Base-by-base conservation (phyloP, 64 coral and sea anemone genomes). In the Acropora tenuis region DNA sequence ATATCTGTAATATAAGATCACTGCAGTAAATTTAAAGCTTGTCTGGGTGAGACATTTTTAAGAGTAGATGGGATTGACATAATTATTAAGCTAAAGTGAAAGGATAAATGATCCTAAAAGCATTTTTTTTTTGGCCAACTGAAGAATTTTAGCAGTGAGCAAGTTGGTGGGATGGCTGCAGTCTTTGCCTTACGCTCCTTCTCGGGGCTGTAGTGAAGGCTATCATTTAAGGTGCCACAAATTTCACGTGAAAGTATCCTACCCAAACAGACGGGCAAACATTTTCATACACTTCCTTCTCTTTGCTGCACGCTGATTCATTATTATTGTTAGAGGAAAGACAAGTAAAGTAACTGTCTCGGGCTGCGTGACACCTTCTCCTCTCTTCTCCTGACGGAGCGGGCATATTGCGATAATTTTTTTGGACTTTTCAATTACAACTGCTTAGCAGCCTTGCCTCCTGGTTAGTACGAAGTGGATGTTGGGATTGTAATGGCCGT, bases 401-500 rank as follows among this genome's bases (percentile, higher is more conserved):
- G 48, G 91, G 91, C 97, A 99, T 99, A 8, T 90, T 71, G 41
- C 19, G 50, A 13, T 46, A 30, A 30, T 30, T 30, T 30, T 30
- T 30, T 30, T 30, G 30, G 30, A 30, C 30, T 30, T 30, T 30
- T 30, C 30, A 30, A 30, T 30, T 30, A 12, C 50, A 65, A 15
- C 59, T 79, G 43, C 77, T 74, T 73, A 18, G 69, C 41, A 79
- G 73, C 41, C 52, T 44, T 48, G 5, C 66, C 78, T 94, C 77
- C 11, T 84, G 41, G 52, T 9, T 10, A 69, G 75, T 50, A 2
- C 7, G 91, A 65, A 90, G 57, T 78, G 95, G 41, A 80, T 83
- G 65, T 4, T 94, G 95, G 95, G 92, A 97, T 75, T 77, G 95
- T 72, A 97, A 97, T 97, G 95, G 95, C 91, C 95, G 95, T 97